Evolutionary conservation across 2,797 vertebrate genomes (phyloP), one percentile per base, ranked within the genome.

Genomic region (Trachops cirrhosus): DNA sequence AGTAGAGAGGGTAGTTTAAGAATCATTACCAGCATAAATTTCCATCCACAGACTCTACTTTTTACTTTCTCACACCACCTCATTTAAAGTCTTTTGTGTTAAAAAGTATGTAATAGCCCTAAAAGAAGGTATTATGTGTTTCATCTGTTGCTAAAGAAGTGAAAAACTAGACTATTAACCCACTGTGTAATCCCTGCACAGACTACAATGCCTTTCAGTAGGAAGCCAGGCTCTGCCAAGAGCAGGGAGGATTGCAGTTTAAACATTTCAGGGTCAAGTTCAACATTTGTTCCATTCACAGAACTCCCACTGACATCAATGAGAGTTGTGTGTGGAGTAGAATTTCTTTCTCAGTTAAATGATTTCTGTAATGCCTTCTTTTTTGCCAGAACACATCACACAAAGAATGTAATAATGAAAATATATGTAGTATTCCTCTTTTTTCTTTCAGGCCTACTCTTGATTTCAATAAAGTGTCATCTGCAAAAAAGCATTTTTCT

Each of bases 231-330:
- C 77, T 96, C 95, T 97, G 89, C 96, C 62, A 96, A 89, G 44
- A 86, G 46, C 37, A 86, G 94, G 93, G 71, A 97, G 75, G 88
- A 92, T 9, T 75, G n/a, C 86, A 77, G 41, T 96, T 98, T 77
- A 95, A 50, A 89, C 96, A 96, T 73, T 86, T 93, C 87, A 80
- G 93, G 96, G 96, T 96, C 94, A 97, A 97, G 92, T 98, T 96
- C 94, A 96, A 86, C 85, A 77, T 97, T 97, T 96, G 92, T 96
- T 94, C 96, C 88, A 93, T 96, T 96, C 94, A 93, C 73, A 90
- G 89, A 95, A 90, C 91, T 94, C 95, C 96, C 89, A 93, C 77
- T 94, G 85, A 95, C 93, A 96, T 98, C 96, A 97, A 85, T 89
- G 74, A 59, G n/a, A 62, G 64, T 91, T 93, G 93, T 97, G 93